Evolutionary conservation across 2,888 invertebrate genomes (phyloP).

Genomic region (Rhorus exstirpatorius): DNA sequence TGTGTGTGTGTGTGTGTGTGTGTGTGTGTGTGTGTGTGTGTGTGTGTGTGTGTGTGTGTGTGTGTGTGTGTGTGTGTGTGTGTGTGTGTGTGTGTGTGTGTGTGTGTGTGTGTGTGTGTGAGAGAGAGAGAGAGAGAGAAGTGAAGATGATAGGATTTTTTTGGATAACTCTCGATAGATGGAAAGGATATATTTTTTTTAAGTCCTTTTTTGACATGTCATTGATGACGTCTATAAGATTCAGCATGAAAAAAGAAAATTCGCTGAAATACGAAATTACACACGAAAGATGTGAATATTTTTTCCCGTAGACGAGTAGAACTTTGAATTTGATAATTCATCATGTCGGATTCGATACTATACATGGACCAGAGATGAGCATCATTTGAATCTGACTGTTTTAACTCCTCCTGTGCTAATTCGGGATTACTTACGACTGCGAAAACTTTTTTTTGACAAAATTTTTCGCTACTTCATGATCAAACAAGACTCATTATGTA

Average conservation of each 20-base stretch:
- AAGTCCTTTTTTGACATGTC: conserved; percentile 5
- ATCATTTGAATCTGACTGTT: no score
- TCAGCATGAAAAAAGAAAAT: neutral
- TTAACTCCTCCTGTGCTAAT: no score
- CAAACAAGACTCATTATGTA: no score
- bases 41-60: conserved; percentile 15
- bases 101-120: conserved; percentile 9
- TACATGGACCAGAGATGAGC: no score
- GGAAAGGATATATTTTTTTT: conserved; percentile 6
- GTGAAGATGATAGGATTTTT: neutral
- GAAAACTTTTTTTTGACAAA: no score
- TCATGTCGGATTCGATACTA: no score
- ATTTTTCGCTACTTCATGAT: no score
- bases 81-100: conserved; percentile 15
- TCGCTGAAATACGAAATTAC: neutral
- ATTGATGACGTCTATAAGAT: neutral
- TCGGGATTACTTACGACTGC: no score
- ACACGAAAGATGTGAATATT: neutral
- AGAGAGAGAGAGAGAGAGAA: conserved; percentile 8
- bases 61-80: conserved; percentile 15
- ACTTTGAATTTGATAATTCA: no score
- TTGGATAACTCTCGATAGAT: neutral
- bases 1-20: conserved; percentile 15
- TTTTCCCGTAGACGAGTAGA: neutral
- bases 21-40: conserved; percentile 15